Conservation (phyloP, 1,140 invertebrate species). For the Sycophila sp. region DNA sequence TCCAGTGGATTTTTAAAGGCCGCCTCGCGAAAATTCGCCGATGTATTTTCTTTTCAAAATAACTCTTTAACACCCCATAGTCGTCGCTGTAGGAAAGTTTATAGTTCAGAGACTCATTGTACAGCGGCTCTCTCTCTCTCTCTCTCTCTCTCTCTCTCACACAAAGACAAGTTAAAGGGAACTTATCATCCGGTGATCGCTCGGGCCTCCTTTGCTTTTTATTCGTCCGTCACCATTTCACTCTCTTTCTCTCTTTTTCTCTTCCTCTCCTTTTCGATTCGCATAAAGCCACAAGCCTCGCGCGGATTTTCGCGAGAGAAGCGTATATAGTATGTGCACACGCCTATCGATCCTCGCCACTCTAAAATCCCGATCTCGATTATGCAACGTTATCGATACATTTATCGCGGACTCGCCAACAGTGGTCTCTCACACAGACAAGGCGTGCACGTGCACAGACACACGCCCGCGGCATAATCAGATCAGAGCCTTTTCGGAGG, state of each 20-base stretch:
- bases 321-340: background rate
- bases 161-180: background rate
- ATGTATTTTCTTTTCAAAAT: no score
- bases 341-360: background rate
- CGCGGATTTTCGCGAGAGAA: background rate
- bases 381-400: conserved; percentile 27
- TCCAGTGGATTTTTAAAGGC: no score
- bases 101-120: background rate
- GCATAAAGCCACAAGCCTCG: no score
- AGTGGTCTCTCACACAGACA: no score
- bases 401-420: conserved; percentile 4
- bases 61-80: no score
- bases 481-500: conserved; percentile 22
- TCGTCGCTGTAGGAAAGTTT: no score
- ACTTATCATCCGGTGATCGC: conserved; percentile 3
- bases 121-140: background rate
- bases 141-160: background rate
- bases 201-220: background rate
- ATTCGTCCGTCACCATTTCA: background rate
- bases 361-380: conserved; percentile 19
- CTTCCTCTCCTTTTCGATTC: background rate
- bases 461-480: background rate
- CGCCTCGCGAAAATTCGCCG: no score
- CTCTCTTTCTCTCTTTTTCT: background rate
- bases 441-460: background rate